Evolutionary conservation across 23 tunicate genomes (phyloP), one percentile per base, ranked within the genome.

Genomic region (Trididemnum clinides): DNA sequence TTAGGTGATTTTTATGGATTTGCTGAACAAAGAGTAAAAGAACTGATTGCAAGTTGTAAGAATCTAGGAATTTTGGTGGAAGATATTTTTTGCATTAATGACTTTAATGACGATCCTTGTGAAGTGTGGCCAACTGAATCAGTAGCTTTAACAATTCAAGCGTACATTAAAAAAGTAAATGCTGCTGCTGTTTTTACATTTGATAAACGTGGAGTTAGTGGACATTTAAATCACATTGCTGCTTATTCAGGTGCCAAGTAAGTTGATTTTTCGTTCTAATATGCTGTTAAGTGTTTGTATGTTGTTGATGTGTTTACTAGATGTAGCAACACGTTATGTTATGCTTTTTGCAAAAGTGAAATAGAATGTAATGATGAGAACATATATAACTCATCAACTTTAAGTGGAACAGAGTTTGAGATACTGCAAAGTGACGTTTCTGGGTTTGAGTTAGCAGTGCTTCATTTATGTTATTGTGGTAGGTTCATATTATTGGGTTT

Each of bases 141-240:
- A 51, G 86, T 92, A 1, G 83, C 89, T 2, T 38, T 65, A 35
- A 34, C 35, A 2, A 44, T 88, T 28, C 29, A 54, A 27, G 57
- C 57, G 23, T 72, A 83, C 72, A 72, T 84, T 18, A 35, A 21
- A 0, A 74, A 80, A 65, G 28, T 57, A 12, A 34, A 71, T 3
- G 65, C 87, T 21, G 57, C 29, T 19, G 64, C 79, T 22, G 27
- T 92, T 23, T 82, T 88, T 26, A 92, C 92, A 12, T 92, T 92
- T 78, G 97, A 92, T 57, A 84, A 88, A 33, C 0, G 39, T 78
- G 97, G 97, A 39, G 88, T 92, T 5, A 82, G 89, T 69, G 82
- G 92, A 0, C 97, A 92, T 72, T 25, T 30, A 33, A 92, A 92
- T 64, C 97, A 92, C 39, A 84, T 78, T 29, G 78, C 92, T 71